Evolutionary conservation across 2,113 vertebrate species (phyloP).

Genomic region (Theropithecus gelada): DNA sequence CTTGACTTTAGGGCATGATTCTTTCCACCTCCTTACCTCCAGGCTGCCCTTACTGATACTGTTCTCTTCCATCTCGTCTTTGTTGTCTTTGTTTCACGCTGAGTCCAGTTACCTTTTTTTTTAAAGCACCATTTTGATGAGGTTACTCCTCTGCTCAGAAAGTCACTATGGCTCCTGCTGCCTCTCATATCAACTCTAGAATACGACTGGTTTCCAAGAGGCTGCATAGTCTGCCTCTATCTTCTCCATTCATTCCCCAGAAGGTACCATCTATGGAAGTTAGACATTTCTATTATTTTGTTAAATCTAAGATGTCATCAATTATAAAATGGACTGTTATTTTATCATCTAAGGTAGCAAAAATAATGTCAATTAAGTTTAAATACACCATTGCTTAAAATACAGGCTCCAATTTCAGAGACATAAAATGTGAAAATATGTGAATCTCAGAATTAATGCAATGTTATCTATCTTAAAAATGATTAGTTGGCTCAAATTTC

Average conservation of each 20-base stretch:
- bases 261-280: background rate
- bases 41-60: background rate
- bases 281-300: background rate
- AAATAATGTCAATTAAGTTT: background rate
- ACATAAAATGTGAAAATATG: background rate
- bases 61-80: background rate
- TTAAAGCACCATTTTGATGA: background rate
- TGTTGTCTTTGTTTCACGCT: background rate
- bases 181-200: background rate
- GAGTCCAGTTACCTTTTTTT: background rate
- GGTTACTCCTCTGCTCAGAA: background rate
- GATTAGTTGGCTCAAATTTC: background rate
- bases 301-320: background rate
- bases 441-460: background rate
- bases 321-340: background rate
- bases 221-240: background rate
- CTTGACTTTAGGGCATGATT: background rate
- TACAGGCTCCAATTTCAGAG: background rate
- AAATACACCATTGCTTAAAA: background rate
- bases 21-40: background rate
- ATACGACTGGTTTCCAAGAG: background rate
- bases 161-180: background rate
- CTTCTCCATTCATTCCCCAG: background rate
- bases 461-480: background rate
- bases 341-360: background rate